phyloP scores from a whole-genome alignment of 2,888 invertebrate genomes.

The Agrilus mali region DNA sequence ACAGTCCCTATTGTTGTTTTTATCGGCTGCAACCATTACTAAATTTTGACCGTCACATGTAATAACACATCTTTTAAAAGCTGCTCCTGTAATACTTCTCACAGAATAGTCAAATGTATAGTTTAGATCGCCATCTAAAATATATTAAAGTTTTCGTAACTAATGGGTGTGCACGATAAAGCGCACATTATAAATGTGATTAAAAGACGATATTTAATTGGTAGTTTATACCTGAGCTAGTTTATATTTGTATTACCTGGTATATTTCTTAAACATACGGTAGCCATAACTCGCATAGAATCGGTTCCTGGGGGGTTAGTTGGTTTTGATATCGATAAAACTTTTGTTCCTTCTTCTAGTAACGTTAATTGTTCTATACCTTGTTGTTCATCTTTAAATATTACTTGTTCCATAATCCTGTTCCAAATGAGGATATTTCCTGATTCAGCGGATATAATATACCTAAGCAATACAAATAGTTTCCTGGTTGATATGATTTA shows the following conservation, averaged over 20 bases:
- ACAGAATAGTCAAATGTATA: slow-evolving; percentile 77
- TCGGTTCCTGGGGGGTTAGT: slow-evolving; percentile 51
- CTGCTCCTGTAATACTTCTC: slow-evolving; percentile 52
- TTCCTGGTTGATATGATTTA: no score
- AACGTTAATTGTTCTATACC: slow-evolving; percentile 65
- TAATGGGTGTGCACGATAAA: no score
- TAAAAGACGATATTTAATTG: background rate
- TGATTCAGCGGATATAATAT: slow-evolving; percentile 83
- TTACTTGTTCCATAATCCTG: slow-evolving; percentile 56
- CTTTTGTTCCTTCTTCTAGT: slow-evolving; percentile 60
- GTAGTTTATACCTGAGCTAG: background rate
- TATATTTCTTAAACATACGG: slow-evolving; percentile 54
- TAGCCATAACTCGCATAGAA: slow-evolving; percentile 50
- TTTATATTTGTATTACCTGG: slow-evolving; percentile 42
- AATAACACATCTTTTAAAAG: slow-evolving; percentile 65
- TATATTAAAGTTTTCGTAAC: slow-evolving; percentile 8
- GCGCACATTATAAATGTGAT: no score
- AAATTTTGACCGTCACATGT: slow-evolving; percentile 72
- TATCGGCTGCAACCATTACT: slow-evolving; percentile 70
- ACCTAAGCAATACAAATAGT: slow-evolving; percentile 32
- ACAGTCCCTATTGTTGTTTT: slow-evolving; percentile 65
- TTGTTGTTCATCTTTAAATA: slow-evolving; percentile 73
- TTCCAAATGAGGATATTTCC: slow-evolving; percentile 88
- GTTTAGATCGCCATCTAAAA: slow-evolving; percentile 57
- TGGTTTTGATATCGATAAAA: slow-evolving; percentile 62